Evolutionary conservation across 2,113 vertebrate genomes (phyloP).

Genomic region (Mohoua ochrocephala): DNA sequence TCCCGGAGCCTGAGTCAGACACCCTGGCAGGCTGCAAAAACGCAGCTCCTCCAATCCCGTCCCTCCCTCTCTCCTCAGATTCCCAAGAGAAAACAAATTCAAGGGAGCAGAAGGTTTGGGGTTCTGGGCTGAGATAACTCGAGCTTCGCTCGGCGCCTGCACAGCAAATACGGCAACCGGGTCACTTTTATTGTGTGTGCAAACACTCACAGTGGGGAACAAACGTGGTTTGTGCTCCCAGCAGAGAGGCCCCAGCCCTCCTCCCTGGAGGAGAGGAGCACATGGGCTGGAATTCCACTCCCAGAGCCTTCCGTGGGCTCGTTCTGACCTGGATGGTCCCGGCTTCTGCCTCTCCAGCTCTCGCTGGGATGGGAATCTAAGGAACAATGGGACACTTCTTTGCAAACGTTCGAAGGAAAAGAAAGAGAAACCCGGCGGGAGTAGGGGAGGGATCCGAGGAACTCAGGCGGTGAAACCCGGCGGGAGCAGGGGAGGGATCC

Average conservation of each 20-base stretch:
- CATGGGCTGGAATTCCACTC: too few relatives aligned
- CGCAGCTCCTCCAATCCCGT: background rate
- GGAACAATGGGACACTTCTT: background rate
- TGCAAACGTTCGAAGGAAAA: background rate
- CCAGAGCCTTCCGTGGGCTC: background rate
- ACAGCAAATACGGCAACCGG: background rate
- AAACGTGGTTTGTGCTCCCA: background rate
- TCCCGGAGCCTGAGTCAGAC: rapidly evolving
- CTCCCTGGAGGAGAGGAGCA: background rate
- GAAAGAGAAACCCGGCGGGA: background rate
- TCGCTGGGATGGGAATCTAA: background rate
- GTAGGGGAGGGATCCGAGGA: background rate
- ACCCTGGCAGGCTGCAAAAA: background rate
- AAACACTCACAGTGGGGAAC: background rate
- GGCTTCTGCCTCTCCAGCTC: background rate
- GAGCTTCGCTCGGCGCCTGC: background rate
- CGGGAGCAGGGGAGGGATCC: background rate
- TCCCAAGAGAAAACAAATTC: background rate
- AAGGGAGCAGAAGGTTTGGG: background rate
- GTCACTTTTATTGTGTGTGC: background rate
- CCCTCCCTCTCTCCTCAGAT: background rate
- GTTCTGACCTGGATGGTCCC: rapidly evolving
- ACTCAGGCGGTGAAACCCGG: background rate
- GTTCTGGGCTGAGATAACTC: background rate
- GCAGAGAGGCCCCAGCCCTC: background rate